Conservation (phyloP, 23 tunicate genomes). For the Trididemnum clinides region DNA sequence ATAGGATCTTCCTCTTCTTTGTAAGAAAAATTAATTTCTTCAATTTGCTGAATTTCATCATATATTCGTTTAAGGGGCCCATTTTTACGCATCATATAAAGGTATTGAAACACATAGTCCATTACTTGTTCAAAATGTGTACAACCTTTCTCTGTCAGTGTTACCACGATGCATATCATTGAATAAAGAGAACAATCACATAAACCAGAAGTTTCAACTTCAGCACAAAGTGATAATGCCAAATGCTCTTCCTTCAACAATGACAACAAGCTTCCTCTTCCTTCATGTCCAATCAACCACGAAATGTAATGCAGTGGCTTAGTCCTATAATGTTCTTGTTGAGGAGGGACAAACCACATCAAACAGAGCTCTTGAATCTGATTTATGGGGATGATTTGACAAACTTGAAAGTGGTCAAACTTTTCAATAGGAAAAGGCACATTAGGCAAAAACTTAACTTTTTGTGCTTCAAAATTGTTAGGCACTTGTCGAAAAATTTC, state of each 20-base stretch:
- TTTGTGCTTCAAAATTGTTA: not conserved
- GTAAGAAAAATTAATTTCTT: slow-evolving; percentile 62
- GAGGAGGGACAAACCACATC: slow-evolving; percentile 76
- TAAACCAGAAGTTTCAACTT: slow-evolving; percentile 50
- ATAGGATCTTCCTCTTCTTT: slow-evolving; percentile 57
- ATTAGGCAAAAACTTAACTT: not conserved
- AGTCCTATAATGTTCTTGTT: slow-evolving; percentile 44
- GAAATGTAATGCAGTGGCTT: slow-evolving; percentile 78
- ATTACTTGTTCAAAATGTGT: slow-evolving; percentile 43
- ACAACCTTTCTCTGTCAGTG: slow-evolving; percentile 58
- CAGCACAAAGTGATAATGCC: slow-evolving; percentile 58
- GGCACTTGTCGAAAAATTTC: slow-evolving; percentile 69
- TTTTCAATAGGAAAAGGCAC: slow-evolving; percentile 16
- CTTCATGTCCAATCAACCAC: slow-evolving; percentile 90
- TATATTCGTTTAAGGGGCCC: slow-evolving; percentile 41
- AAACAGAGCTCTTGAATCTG: slow-evolving; percentile 67
- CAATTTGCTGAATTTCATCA: slow-evolving; percentile 73
- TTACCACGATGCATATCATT: slow-evolving; percentile 37
- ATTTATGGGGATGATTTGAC: slow-evolving; percentile 53
- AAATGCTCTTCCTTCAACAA: slow-evolving; percentile 42
- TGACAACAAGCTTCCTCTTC: slow-evolving; percentile 78
- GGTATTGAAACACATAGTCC: slow-evolving; percentile 61
- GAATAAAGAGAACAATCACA: slow-evolving; percentile 43
- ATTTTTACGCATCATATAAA: slow-evolving; percentile 35
- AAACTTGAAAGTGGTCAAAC: slow-evolving; percentile 1